Conservation (phyloP, 2,888 invertebrate genomes). For the Drosophila prolongata region DNA sequence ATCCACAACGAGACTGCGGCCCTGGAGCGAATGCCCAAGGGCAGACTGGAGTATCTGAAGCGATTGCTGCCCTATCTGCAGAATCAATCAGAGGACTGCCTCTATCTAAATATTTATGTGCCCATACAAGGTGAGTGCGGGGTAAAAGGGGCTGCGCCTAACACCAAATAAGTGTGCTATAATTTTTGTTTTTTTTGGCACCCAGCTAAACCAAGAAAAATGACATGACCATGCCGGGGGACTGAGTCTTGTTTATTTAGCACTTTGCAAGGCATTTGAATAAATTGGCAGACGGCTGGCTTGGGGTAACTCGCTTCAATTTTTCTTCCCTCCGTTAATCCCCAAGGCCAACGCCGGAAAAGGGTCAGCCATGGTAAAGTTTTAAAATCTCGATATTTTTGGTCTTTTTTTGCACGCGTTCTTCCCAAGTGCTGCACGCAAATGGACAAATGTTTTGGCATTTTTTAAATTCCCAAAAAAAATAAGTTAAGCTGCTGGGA, state of each 20-base stretch:
- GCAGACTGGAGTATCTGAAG: slow-evolving; percentile 94
- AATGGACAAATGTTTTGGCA: slow-evolving; percentile 78
- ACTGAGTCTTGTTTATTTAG: slow-evolving; percentile 78
- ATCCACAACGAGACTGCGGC: slow-evolving; percentile 93
- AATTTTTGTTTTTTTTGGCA: slow-evolving; percentile 29
- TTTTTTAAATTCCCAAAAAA: slow-evolving; percentile 67
- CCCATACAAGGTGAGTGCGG: slow-evolving; percentile 94
- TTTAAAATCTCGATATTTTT: slow-evolving; percentile 48
- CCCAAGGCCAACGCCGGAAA: slow-evolving; percentile 65
- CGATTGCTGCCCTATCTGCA: slow-evolving; percentile 93
- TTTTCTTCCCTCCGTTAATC: slow-evolving; percentile 69
- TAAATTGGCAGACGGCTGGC: slow-evolving; percentile 71
- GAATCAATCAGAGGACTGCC: slow-evolving; percentile 98
- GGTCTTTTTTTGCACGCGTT: slow-evolving; percentile 38
- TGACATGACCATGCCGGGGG: slow-evolving; percentile 47
- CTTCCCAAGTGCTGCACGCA: slow-evolving; percentile 26
- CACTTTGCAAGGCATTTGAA: slow-evolving; percentile 81
- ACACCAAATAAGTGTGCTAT: slow-evolving; percentile 48
- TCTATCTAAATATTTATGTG: slow-evolving; percentile 98
- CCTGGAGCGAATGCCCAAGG: slow-evolving; percentile 93
- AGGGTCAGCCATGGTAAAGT: slow-evolving; percentile 68
- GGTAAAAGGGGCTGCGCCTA: not conserved
- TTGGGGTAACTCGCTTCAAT: slow-evolving; percentile 68
- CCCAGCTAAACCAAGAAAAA: slow-evolving; percentile 63
- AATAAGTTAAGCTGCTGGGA: slow-evolving; percentile 51